These are phyloP conservation scores for Boloria selene DNA, from an alignment of 2,888 invertebrate genomes.

Conservation along the genomic window DNA sequence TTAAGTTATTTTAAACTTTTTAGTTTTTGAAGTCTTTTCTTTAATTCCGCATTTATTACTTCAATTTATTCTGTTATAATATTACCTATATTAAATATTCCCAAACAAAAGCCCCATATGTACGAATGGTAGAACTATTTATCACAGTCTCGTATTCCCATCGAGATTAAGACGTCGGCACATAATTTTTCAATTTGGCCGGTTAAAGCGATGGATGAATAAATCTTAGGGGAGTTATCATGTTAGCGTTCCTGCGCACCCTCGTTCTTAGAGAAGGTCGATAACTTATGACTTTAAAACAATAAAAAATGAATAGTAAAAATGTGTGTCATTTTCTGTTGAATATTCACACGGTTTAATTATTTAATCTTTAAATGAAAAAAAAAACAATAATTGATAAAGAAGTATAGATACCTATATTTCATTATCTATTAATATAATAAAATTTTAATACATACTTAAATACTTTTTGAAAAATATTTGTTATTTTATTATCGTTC, in stretches of 20 bases:
- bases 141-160: conserved; percentile 28
- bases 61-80: no score
- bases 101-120: conserved; percentile 6
- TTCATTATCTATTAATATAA: no score
- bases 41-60: no score
- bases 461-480: no score
- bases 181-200: conserved; percentile 76
- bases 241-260: conserved; percentile 61
- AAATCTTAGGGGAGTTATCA: conserved; percentile 72
- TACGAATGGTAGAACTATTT: conserved; percentile 24
- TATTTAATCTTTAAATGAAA: not conserved
- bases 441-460: no score
- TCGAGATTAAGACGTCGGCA: conserved; percentile 59
- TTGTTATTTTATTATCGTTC: no score
- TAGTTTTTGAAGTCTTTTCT: no score
- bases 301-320: no score
- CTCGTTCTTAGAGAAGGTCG: conserved; percentile 31
- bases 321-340: no score
- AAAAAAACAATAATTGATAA: not conserved
- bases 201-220: conserved; percentile 78
- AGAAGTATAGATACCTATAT: no score
- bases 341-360: no score
- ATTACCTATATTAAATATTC: not conserved
- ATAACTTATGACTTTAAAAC: not conserved
- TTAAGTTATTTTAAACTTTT: no score